Conservation (phyloP, 2,888 invertebrate genomes). For the Cheilosia urbana region DNA sequence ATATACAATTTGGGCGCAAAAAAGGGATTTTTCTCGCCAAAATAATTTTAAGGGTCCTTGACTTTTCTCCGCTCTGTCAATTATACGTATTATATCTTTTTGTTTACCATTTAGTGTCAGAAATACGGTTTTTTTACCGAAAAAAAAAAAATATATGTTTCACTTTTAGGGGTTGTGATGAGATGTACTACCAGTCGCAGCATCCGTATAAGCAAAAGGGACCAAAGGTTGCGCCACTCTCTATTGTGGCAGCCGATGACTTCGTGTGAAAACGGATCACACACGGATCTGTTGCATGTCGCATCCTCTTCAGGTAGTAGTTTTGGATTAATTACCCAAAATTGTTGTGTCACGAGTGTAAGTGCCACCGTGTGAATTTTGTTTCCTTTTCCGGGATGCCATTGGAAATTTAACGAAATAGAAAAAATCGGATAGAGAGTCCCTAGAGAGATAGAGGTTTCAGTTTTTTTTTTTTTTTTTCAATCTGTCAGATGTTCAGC, state of each 20-base stretch:
- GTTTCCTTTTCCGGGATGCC: conserved; percentile 18
- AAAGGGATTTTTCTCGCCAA: conserved; percentile 77
- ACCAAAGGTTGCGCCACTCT: conserved; percentile 67
- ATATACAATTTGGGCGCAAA: conserved; percentile 69
- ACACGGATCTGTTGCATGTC: conserved; percentile 67
- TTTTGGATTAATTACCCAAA: conserved; percentile 73
- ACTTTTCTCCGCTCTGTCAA: conserved; percentile 79
- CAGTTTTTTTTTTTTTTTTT: conserved; percentile 3
- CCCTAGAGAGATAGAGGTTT: conserved; percentile 34
- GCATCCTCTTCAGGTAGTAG: conserved; percentile 64
- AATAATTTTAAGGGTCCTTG: conserved; percentile 83
- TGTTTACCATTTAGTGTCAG: conserved; percentile 82
- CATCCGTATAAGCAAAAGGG: conserved; percentile 58
- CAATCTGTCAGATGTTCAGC: conserved; percentile 71
- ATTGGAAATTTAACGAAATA: conserved; percentile 54
- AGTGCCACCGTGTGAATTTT: conserved; percentile 72
- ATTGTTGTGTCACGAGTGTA: conserved; percentile 71
- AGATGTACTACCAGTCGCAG: conserved; percentile 46
- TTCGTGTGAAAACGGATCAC: conserved; percentile 61
- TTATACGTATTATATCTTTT: conserved; percentile 80
- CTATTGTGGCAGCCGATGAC: conserved; percentile 59
- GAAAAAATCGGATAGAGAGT: conserved; percentile 55
- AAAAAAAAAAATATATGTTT: conserved; percentile 77
- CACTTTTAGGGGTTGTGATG: conserved; percentile 61
- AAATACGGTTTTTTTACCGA: conserved; percentile 81